Evolutionary conservation across 2,888 invertebrate genomes (phyloP).

Genomic region (Lochmaea capreae): DNA sequence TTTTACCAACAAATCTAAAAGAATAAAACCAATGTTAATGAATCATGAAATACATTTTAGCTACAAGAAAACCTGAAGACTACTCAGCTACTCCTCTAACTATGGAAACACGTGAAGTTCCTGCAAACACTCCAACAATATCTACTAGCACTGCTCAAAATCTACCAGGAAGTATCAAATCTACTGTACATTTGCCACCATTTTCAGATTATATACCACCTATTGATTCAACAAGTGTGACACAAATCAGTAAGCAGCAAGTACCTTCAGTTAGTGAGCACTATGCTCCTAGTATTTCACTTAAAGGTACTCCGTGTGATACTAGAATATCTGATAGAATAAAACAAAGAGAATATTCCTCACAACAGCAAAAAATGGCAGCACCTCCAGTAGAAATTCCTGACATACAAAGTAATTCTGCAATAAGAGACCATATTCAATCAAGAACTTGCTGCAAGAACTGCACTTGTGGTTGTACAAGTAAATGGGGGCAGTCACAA

Average conservation of each 20-base stretch:
- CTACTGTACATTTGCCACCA: not conserved
- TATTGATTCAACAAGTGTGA: not conserved
- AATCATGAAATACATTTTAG: not conserved
- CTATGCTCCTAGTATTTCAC: not conserved
- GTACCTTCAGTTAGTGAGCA: not conserved
- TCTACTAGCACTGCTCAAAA: not conserved
- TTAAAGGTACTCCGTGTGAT: slow-evolving; percentile 47
- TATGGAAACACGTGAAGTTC: not conserved
- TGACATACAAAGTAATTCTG: slow-evolving; percentile 37
- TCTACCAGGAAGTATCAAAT: not conserved
- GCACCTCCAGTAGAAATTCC: slow-evolving; percentile 38
- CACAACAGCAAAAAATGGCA: slow-evolving; percentile 48
- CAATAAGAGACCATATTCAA: slow-evolving; percentile 38
- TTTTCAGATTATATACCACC: not conserved
- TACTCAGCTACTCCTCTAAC: not conserved
- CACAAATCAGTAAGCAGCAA: not conserved
- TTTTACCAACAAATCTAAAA: too few relatives aligned
- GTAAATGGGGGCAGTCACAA: not conserved
- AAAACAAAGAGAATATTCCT: slow-evolving; percentile 50
- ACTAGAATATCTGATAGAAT: slow-evolving; percentile 62
- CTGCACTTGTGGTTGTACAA: slow-evolving; percentile 29
- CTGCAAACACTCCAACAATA: not conserved
- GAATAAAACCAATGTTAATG: not conserved
- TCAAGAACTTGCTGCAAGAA: slow-evolving; percentile 23
- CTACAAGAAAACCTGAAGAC: not conserved